Evolutionary conservation across 2,113 vertebrate species (phyloP), one percentile per base, ranked within the genome.

Genomic region (Salminus brasiliensis): DNA sequence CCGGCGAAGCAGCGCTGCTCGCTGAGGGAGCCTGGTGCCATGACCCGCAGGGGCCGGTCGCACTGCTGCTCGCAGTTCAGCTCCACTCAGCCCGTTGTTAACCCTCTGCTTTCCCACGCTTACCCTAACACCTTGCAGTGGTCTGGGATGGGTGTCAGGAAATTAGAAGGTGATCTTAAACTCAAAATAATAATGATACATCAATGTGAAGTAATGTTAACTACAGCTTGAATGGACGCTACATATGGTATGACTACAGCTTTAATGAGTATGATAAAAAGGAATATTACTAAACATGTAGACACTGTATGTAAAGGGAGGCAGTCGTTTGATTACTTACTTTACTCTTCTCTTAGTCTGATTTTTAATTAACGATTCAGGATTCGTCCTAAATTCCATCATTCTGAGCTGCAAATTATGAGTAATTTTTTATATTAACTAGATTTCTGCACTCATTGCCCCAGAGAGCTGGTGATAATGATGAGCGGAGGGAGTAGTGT

Each of bases 1-100:
- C 93, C 93, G 88, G 83, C 57, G 57, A 86, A 86, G 89, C 89
- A 91, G 45, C 30, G 68, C 45, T 65, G 89, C 91, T 85, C 89
- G 86, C 59, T 60, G 73, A 83, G 67, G 49, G 76, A 88, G 85
- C 69, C 41, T n/a, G 83, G 47, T 18, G 79, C 89, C 90, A 79
- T 87, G 88, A 89, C 90, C 85, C 83, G 52, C 74, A 65, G 86
- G 78, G 74, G 77, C 83, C 88, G 76, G 69, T 87, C 81, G 87
- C 34, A 66, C 32, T 39, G 34, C 62, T 36, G 32, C 34, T 66
- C 16, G 65, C 60, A 30, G 83, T 84, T 84, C 88, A 86, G 84
- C 74, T 80, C 60, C 79, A 63, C 49, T 72, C 81, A 47, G 53
- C 80, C 55, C 23, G 70, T 86, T 79, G 71, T 89, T 87, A 87